Conservation (phyloP, 2,888 invertebrate species). For the Drosophila koepferae region DNA sequence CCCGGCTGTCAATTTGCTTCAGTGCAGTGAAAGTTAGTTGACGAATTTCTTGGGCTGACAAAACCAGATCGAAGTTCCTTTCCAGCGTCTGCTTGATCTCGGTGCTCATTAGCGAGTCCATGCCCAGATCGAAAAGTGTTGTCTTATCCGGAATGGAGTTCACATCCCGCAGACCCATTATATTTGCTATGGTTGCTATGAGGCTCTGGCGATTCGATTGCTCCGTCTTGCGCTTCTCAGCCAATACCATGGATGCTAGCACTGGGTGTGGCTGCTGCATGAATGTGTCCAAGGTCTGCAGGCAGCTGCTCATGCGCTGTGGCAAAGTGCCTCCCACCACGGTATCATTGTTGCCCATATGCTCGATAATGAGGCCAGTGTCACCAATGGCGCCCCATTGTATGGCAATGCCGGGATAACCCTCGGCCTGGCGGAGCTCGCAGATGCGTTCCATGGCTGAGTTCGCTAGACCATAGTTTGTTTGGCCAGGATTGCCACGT, state of each 20-base stretch:
- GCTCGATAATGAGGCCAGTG: constrained; percentile 96
- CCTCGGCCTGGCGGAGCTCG: constrained; percentile 92
- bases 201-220: constrained; percentile 88
- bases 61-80: constrained; percentile 94
- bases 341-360: constrained; percentile 94
- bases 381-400: constrained; percentile 99
- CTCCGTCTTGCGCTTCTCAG: constrained; percentile 91
- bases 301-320: constrained; percentile 96
- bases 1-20: constrained; percentile 85
- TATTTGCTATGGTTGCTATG: constrained; percentile 93
- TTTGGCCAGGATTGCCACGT: constrained; percentile 97
- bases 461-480: constrained; percentile 98
- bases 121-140: constrained; percentile 96
- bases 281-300: constrained; percentile 94
- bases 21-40: constrained; percentile 92
- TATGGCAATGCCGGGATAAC: constrained; percentile 95
- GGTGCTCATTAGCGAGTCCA: constrained; percentile 99
- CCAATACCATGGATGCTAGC: constrained; percentile 93
- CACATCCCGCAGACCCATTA: constrained; percentile 95
- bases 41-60: constrained; percentile 96
- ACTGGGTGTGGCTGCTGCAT: constrained; percentile 95
- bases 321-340: constrained; percentile 98
- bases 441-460: constrained; percentile 98
- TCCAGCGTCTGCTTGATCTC: constrained; percentile 99
- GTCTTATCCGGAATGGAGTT: constrained; percentile 91